Conservation (phyloP, 1,140 invertebrate species). For the Magallana ariakensis region DNA sequence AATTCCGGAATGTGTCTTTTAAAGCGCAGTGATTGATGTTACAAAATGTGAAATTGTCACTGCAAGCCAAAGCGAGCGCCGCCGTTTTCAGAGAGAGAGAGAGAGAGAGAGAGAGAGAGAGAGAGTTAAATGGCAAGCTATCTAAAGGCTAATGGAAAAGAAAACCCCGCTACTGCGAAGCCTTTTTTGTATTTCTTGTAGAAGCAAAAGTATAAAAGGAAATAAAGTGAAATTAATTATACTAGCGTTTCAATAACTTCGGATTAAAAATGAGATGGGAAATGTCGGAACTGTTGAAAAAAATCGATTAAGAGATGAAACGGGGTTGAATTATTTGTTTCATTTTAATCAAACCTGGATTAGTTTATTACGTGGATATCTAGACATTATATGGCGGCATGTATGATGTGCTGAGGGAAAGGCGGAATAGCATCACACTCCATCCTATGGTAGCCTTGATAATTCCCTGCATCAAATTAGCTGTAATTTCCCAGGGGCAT, state of each 20-base stretch:
- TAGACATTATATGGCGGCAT: not conserved
- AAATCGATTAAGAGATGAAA: slow-evolving; percentile 24
- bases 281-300: not conserved
- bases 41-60: slow-evolving; percentile 29
- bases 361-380: not conserved
- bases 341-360: slow-evolving; percentile 37
- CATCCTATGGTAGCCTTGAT: not conserved
- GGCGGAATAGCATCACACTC: not conserved
- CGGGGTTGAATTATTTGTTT: slow-evolving; percentile 11
- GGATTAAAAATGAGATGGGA: not conserved
- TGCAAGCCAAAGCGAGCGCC: not conserved
- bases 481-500: slow-evolving; percentile 18
- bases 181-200: not conserved
- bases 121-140: not conserved
- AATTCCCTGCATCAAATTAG: slow-evolving; percentile 26
- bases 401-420: not conserved
- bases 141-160: not conserved
- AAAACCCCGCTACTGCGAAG: not conserved
- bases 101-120: no score
- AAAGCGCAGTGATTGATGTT: slow-evolving; percentile 28
- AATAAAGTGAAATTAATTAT: not conserved
- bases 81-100: not conserved
- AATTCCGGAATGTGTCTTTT: slow-evolving; percentile 28
- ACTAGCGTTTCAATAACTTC: not conserved
- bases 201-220: not conserved